A percentile compares a stretch with the other conserved stretches of the same genome.
phyloP scores from a whole-genome alignment of 2,888 invertebrate species.

The Melieria picta region DNA sequence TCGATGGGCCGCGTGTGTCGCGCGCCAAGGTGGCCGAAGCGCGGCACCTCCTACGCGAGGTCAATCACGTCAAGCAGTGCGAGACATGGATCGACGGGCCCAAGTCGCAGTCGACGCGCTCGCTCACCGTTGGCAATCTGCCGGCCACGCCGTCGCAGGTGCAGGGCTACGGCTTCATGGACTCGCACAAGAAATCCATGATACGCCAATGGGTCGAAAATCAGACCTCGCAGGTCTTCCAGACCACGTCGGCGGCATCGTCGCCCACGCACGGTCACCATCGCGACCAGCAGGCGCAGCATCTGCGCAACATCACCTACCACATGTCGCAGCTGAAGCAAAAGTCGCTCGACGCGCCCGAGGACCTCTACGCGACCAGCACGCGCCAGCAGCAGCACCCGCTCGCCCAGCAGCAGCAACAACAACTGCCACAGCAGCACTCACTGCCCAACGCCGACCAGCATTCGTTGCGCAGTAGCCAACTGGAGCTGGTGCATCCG shows the following conservation, averaged over 20 bases:
- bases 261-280: constrained; percentile 62
- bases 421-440: constrained; percentile 63
- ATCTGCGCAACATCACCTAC: constrained; percentile 67
- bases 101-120: constrained; percentile 71
- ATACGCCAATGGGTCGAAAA: constrained; percentile 94
- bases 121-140: constrained; percentile 65
- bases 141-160: constrained; percentile 56
- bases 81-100: constrained; percentile 98
- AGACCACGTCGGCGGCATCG: constrained; percentile 70
- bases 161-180: constrained; percentile 87
- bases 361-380: constrained; percentile 43
- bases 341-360: constrained; percentile 57
- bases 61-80: constrained; percentile 78
- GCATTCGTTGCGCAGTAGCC: constrained; percentile 63
- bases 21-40: constrained; percentile 85
- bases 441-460: constrained; percentile 22
- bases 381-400: constrained; percentile 37
- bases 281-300: constrained; percentile 63
- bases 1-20: constrained; percentile 92
- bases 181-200: constrained; percentile 92
- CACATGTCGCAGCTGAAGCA: constrained; percentile 73
- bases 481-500: constrained; percentile 69
- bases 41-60: constrained; percentile 80
- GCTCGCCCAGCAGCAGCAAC: constrained; percentile 12
- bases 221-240: constrained; percentile 82